Percentiles rank a stretch among this genome's conserved stretches.
phyloP scores from a whole-genome alignment of 1,140 invertebrate species.

The Megalopta genalis region DNA sequence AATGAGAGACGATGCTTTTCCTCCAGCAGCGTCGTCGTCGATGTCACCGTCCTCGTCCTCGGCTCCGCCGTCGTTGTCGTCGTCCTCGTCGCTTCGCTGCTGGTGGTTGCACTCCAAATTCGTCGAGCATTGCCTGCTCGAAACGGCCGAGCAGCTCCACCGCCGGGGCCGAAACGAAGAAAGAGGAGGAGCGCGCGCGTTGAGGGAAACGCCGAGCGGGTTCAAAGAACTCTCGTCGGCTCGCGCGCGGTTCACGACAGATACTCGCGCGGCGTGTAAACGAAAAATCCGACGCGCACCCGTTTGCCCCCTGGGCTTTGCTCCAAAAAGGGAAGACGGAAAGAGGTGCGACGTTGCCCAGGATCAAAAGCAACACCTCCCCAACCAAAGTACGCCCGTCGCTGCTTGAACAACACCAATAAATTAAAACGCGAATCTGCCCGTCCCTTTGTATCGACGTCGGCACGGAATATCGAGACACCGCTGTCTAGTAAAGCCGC shows the following conservation, averaged over 20 bases:
- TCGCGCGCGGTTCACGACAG: constrained; percentile 14
- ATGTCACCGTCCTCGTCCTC: not conserved
- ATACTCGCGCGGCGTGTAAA: constrained; percentile 23
- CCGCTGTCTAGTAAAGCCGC: not conserved
- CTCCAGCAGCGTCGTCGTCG: not conserved
- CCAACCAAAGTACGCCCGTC: not conserved
- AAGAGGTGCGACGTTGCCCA: not conserved
- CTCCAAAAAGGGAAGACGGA: not conserved
- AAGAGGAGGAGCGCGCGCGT: constrained; percentile 4
- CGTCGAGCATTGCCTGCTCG: not conserved
- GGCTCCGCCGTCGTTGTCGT: not conserved
- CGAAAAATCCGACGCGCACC: constrained; percentile 19
- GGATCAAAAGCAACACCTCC: constrained; percentile 27
- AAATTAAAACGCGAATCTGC: not conserved
- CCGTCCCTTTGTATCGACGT: not conserved
- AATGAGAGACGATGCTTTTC: constrained; percentile 1
- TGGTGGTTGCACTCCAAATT: not conserved
- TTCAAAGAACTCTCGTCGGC: constrained; percentile 35
- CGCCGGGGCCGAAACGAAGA: not conserved
- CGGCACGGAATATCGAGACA: not conserved
- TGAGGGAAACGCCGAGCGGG: constrained; percentile 4
- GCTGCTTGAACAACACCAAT: not conserved
- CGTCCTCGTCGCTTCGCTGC: too few relatives aligned
- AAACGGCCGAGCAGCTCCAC: constrained; percentile 12
- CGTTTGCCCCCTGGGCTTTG: constrained; percentile 28